A percentile compares a stretch with the other conserved stretches of the same genome.
phyloP scores from a whole-genome alignment of 2,888 invertebrate species.

The Ormyrus labotus region DNA sequence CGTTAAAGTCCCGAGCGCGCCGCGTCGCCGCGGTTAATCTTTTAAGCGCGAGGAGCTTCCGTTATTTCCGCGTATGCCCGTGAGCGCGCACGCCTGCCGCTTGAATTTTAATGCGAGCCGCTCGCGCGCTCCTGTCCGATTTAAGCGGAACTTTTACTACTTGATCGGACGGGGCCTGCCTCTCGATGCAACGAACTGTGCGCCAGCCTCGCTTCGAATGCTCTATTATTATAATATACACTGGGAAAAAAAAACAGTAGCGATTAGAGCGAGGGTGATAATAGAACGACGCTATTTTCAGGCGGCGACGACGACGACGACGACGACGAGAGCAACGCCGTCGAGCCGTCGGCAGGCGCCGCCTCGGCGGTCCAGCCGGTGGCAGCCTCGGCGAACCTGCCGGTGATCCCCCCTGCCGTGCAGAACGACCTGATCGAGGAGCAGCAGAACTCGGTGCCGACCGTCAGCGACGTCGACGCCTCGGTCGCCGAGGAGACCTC shows the following conservation, averaged over 20 bases:
- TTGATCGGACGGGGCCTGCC: neutral
- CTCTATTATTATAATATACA: too few species aligned
- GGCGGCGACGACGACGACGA: slow-evolving; percentile 80
- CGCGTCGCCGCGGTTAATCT: neutral
- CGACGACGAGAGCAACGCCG: slow-evolving; percentile 77
- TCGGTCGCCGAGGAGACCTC: slow-evolving; percentile 66
- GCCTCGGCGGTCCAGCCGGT: slow-evolving; percentile 70
- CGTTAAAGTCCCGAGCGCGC: slow-evolving; percentile 4
- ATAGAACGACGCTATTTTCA: neutral
- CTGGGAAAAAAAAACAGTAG: too few species aligned
- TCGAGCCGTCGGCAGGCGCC: slow-evolving; percentile 64
- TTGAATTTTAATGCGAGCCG: slow-evolving; percentile 29
- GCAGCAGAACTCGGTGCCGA: slow-evolving; percentile 69
- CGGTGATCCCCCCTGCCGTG: slow-evolving; percentile 67
- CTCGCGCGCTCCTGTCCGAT: slow-evolving; percentile 14
- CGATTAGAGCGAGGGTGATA: too few species aligned
- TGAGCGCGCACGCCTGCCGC: neutral
- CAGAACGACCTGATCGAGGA: slow-evolving; percentile 71
- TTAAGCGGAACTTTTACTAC: slow-evolving; percentile 43
- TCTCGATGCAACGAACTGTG: too few species aligned
- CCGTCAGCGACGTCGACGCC: slow-evolving; percentile 71
- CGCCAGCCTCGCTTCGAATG: too few species aligned
- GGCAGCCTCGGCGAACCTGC: slow-evolving; percentile 68
- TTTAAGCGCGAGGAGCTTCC: slow-evolving; percentile 7
- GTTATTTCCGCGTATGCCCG: slow-evolving; percentile 9